These are phyloP conservation scores for Sturmia bella DNA, from an alignment of 2,888 invertebrate genomes.

Conservation along the genomic window DNA sequence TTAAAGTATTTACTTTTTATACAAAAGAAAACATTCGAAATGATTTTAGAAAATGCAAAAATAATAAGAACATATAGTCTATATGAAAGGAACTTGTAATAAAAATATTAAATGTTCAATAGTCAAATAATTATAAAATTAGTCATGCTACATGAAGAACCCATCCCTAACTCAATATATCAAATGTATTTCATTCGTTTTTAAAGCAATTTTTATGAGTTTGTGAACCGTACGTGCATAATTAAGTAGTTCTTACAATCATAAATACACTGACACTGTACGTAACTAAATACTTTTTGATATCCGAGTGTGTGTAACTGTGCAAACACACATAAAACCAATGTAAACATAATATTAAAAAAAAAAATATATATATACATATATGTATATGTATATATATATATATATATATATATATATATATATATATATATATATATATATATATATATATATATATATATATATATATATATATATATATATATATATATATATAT, in stretches of 20 bases:
- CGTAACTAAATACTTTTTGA: slow-evolving; percentile 49
- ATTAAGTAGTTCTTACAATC: not conserved
- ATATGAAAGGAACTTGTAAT: slow-evolving; percentile 15
- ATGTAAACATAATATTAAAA: not conserved
- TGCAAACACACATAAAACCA: slow-evolving; percentile 10
- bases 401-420: not conserved
- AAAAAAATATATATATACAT: slow-evolving; percentile 3
- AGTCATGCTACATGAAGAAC: not conserved
- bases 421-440: not conserved
- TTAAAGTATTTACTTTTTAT: slow-evolving; percentile 26
- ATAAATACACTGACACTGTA: slow-evolving; percentile 34
- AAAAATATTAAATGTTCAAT: slow-evolving; percentile 16
- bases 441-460: slow-evolving; percentile 23
- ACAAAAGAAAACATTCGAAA: not conserved
- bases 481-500: not conserved
- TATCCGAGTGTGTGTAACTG: slow-evolving; percentile 40
- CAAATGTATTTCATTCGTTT: not conserved
- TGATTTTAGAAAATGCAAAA: not conserved
- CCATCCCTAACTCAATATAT: not conserved
- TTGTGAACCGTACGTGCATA: not conserved
- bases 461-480: not conserved
- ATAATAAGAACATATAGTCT: not conserved
- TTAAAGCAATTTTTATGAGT: not conserved
- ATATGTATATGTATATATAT: slow-evolving; percentile 14
- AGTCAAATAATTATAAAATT: slow-evolving; percentile 20